phyloP scores from a whole-genome alignment of 2,113 vertebrate genomes.

The Spilogale gracilis region DNA sequence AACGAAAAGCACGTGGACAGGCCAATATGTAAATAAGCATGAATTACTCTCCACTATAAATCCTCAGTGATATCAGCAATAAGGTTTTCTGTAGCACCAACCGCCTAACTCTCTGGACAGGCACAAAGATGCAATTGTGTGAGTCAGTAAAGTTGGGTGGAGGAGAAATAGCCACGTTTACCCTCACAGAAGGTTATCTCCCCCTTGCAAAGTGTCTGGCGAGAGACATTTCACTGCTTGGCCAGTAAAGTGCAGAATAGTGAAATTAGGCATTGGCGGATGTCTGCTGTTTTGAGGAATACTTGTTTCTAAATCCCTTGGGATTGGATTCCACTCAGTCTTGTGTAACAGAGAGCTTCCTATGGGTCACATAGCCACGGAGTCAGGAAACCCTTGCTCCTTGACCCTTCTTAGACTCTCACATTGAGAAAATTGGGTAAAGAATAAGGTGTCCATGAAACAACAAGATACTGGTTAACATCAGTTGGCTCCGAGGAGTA shows the following conservation, averaged over 20 bases:
- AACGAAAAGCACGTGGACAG: background rate
- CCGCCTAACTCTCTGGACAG: background rate
- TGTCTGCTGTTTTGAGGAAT: background rate
- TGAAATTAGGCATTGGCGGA: no score
- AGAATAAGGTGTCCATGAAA: background rate
- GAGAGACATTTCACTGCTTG: background rate
- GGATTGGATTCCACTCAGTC: background rate
- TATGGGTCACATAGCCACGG: background rate
- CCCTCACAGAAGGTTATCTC: background rate
- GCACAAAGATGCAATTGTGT: slow-evolving; percentile 23
- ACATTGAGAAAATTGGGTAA: background rate
- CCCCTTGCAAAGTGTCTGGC: slow-evolving; percentile 31
- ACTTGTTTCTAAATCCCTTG: background rate
- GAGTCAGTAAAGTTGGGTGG: background rate
- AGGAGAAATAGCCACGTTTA: background rate
- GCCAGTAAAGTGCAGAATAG: background rate
- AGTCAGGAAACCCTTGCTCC: background rate
- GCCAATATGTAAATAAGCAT: background rate
- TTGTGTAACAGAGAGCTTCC: background rate
- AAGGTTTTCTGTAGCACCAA: background rate
- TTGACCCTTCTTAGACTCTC: background rate
- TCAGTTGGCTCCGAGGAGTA: background rate
- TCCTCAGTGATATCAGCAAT: background rate
- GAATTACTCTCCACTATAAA: background rate
- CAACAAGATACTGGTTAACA: background rate